Percentiles rank a stretch among this genome's conserved stretches.
These are phyloP conservation scores for Lutraria lutraria DNA, from an alignment of 2,888 invertebrate genomes.

Conservation along the genomic window DNA sequence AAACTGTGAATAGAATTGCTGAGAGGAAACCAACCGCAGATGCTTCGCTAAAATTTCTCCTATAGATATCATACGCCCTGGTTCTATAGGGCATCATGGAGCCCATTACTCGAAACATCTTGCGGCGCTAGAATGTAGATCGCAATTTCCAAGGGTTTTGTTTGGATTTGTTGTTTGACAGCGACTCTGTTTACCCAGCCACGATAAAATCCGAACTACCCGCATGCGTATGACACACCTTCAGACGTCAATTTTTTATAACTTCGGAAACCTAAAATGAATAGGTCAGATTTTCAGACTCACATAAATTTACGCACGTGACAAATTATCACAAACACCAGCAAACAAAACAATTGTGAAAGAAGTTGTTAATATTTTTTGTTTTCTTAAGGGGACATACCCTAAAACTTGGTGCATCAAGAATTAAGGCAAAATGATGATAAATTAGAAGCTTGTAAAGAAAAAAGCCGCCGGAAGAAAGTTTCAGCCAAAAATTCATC, in stretches of 20 bases:
- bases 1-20: constrained; percentile 75
- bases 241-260: constrained; percentile 6
- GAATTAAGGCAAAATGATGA: too few relatives aligned
- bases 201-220: constrained; percentile 29
- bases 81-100: constrained; percentile 74
- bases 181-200: constrained; percentile 17
- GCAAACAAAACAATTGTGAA: too few relatives aligned
- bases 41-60: constrained; percentile 74
- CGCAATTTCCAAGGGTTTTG: neutral
- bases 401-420: too few relatives aligned
- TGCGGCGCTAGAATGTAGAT: constrained; percentile 29
- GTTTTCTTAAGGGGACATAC: too few relatives aligned
- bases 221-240: constrained; percentile 40
- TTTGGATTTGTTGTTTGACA: constrained; percentile 18
- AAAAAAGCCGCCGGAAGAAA: too few relatives aligned
- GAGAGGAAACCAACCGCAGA: constrained; percentile 76
- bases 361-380: too few relatives aligned
- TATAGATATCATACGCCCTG: constrained; percentile 69
- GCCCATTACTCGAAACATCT: constrained; percentile 72
- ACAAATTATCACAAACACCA: too few relatives aligned
- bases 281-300: neutral
- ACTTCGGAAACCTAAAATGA: constrained; percentile 12
- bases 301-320: neutral
- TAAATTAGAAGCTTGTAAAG: too few relatives aligned
- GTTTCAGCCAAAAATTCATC: too few relatives aligned